Base-by-base conservation (phyloP, 1,140 invertebrate genomes). In the Agrilus planipennis region DNA sequence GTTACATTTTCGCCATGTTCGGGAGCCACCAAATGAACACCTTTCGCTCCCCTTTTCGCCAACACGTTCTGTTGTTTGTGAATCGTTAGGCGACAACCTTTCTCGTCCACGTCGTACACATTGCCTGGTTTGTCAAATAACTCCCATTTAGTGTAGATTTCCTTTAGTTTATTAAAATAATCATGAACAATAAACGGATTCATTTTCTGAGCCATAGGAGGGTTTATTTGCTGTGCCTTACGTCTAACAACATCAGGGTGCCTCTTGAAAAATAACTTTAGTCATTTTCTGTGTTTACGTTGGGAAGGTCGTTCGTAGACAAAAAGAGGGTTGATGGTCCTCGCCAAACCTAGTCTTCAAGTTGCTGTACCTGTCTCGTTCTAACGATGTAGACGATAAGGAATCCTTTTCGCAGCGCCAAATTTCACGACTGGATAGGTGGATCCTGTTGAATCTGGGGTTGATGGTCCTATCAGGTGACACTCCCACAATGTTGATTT, bases 61-160 rank as follows among this genome's bases (percentile, higher is more conserved):
- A 57, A 42, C 28, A 62, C 53, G 30, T 32, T 28, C 43, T 48
- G 55, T 36, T 58, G 51, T 14, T 63, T 39, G 35, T 68, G 61
- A 5, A 65, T 6, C 6, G 51, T 57, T 15, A 64, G 34, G 2
- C 51, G 47, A 44, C 60, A 61, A 1, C 52, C 53, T 34, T 57
- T 63, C 47, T 62, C 58, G 47, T 60, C 56, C 41, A 65, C 51
- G 41, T 65, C 64, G 41, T 49, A 64, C 17, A 65, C 57, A 10
- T 32, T 44, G 18, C 54, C 36, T 22, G 57, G 55, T 31, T 44
- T 43, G 35, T 56, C n/a, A n/a, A n/a, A n/a, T n/a, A n/a, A n/a
- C n/a, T n/a, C n/a, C n/a, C n/a, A n/a, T n/a, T n/a, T n/a, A n/a
- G n/a, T n/a, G n/a, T n/a, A n/a, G n/a, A n/a, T n/a, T n/a, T n/a